A percentile compares a stretch with the other conserved stretches of the same genome.
These are phyloP conservation scores for Petrosia ficiformis DNA, from an alignment of 37 sponge, comb jelly and placozoan species.

Conservation along the genomic window DNA sequence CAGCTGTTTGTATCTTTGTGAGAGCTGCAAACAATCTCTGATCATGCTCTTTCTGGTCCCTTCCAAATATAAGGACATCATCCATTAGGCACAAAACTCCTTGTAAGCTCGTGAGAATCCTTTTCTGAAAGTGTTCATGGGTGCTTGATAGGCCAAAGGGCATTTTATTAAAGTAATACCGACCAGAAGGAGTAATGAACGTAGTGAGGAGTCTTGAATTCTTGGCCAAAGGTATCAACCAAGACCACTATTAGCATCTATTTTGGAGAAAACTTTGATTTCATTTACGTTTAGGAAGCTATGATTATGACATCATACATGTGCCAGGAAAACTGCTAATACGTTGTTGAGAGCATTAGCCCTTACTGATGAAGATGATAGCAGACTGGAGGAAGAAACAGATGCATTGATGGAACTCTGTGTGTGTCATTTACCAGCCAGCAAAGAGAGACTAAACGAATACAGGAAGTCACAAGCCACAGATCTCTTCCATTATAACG, in stretches of 20 bases:
- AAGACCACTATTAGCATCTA: slow-evolving; percentile 48
- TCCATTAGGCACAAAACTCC: slow-evolving; percentile 30
- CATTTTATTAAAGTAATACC: background rate
- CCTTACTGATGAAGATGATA: too few relatives aligned
- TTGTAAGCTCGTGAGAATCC: slow-evolving; percentile 2
- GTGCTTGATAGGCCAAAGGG: slow-evolving; percentile 7
- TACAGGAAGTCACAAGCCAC: too few relatives aligned
- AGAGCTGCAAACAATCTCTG: slow-evolving; percentile 15
- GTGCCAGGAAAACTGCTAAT: too few relatives aligned
- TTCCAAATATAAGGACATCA: slow-evolving; percentile 22
- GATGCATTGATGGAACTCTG: too few relatives aligned
- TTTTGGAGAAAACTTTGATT: slow-evolving; percentile 33
- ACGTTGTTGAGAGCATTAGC: too few relatives aligned
- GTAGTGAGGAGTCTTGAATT: slow-evolving; percentile 34
- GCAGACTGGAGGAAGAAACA: too few relatives aligned
- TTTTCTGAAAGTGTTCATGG: slow-evolving; percentile 20
- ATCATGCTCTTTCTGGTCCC: slow-evolving; percentile 22
- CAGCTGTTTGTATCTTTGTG: slow-evolving; percentile 7
- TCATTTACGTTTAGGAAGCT: slow-evolving; percentile 15
- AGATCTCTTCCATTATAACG: too few relatives aligned
- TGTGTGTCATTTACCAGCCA: too few relatives aligned
- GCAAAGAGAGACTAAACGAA: too few relatives aligned
- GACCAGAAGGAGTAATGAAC: slow-evolving; percentile 48
- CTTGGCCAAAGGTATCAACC: slow-evolving; percentile 41
- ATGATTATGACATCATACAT: too few relatives aligned